Evolutionary conservation across 2,113 vertebrate genomes (phyloP), one percentile per base, ranked within the genome.

Genomic region (Seriola quinqueradiata): DNA sequence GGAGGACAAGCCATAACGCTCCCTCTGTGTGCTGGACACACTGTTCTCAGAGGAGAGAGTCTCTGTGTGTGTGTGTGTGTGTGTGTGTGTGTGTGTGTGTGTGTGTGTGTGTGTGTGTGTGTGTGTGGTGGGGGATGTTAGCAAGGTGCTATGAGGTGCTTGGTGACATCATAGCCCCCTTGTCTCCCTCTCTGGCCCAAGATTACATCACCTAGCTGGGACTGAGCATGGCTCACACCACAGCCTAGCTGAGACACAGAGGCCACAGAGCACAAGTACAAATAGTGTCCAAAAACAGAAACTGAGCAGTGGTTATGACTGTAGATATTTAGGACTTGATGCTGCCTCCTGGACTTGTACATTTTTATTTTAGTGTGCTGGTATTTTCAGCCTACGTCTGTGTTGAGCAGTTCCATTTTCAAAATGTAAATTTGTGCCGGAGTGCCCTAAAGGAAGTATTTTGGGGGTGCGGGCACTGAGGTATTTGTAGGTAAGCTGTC

Each of bases 401-500:
- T 87, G 87, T 72, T 63, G 55, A 72, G 55, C 71, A 44, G 61
- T 34, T 87, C 75, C 50, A 6, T 78, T 87, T 88, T 83, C 75
- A 66, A 88, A 80, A 77, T 85, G 76, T 75, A 72, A 78, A 86
- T 83, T 9, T 76, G 70, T 70, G 59, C 80, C 57, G 4, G 28
- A 76, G 65, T 60, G 59, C 66, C 79, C 82, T 65, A 69, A 81
- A 75, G 78, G 81, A 81, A 65, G 70, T 50, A 70, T 69, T 89
- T 87, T 85, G 73, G 34, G 80, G 75, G 75, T 65, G 70, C 21
- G 79, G 77, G 70, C 76, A 79, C 73, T 48, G 48, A 77, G 80
- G 74, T 85, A 83, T 94, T 92, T 92, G 90, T 86, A 81, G 84
- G 87, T 90, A 86, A 90, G 83, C 93, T 86, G 83, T 88, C 79